Evolutionary conservation across 2,888 invertebrate species (phyloP).

Genomic region (Calameuta filiformis): DNA sequence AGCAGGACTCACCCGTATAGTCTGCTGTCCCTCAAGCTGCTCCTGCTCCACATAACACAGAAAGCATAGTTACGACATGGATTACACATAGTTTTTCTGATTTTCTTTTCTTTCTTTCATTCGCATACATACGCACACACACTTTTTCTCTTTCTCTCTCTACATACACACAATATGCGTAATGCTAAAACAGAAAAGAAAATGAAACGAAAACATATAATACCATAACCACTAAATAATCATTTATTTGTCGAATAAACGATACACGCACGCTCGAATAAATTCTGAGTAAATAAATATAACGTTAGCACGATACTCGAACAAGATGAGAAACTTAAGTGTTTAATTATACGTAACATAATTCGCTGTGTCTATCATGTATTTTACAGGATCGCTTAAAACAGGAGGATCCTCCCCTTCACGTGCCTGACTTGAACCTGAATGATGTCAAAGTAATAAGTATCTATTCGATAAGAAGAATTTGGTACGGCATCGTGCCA

Average conservation of each 20-base stretch:
- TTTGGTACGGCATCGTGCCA: not conserved
- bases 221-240: conserved; percentile 48
- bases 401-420: not conserved
- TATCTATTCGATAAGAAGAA: too few species aligned
- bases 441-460: not conserved
- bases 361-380: not conserved
- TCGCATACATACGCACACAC: conserved; percentile 12
- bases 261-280: conserved; percentile 44
- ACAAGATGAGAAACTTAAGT: not conserved
- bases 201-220: conserved; percentile 19
- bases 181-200: conserved; percentile 22
- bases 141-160: conserved; percentile 3
- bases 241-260: conserved; percentile 49
- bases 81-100: not conserved
- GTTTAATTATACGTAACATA: not conserved
- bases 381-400: not conserved
- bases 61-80: conserved; percentile 52
- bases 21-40: conserved; percentile 91
- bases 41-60: conserved; percentile 71
- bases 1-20: conserved; percentile 80
- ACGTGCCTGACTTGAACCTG: not conserved
- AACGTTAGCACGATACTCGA: conserved; percentile 27
- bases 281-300: conserved; percentile 48
- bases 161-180: conserved; percentile 28
- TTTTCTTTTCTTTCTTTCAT: conserved; percentile 11